Conservation (phyloP, 92 coral and sea anemone species). For the Desmophyllum pertusum region DNA sequence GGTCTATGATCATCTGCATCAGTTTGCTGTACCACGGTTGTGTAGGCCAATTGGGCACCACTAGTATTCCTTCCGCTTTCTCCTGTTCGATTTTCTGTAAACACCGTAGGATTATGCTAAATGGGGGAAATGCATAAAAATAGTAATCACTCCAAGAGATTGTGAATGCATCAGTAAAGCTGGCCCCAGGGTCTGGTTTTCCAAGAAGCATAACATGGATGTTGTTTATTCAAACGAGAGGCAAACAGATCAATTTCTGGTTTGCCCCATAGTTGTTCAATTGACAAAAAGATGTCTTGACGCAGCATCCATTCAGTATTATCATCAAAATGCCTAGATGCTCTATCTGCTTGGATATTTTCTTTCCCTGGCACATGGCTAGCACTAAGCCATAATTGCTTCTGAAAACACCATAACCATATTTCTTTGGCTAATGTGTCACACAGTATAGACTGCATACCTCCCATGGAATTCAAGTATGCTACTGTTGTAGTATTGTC, state of each 20-base stretch:
- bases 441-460: too few species aligned
- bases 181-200: background rate
- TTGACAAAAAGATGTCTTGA: background rate
- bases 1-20: conserved; percentile 14
- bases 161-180: background rate
- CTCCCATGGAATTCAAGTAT: too few species aligned
- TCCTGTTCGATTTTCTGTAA: background rate
- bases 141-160: background rate
- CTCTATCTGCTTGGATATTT: background rate
- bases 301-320: background rate
- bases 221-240: background rate
- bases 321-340: background rate
- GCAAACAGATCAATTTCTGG: background rate
- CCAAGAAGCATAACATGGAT: background rate
- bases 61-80: background rate
- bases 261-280: background rate
- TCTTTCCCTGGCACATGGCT: too few species aligned
- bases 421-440: too few species aligned
- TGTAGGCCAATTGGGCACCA: background rate
- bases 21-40: conserved; percentile 14
- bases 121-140: background rate
- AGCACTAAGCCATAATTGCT: too few species aligned
- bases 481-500: too few species aligned
- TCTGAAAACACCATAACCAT: too few species aligned
- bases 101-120: too few species aligned